Evolutionary conservation across 2,797 vertebrate genomes (phyloP).

Genomic region (Acropternis orthonyx): DNA sequence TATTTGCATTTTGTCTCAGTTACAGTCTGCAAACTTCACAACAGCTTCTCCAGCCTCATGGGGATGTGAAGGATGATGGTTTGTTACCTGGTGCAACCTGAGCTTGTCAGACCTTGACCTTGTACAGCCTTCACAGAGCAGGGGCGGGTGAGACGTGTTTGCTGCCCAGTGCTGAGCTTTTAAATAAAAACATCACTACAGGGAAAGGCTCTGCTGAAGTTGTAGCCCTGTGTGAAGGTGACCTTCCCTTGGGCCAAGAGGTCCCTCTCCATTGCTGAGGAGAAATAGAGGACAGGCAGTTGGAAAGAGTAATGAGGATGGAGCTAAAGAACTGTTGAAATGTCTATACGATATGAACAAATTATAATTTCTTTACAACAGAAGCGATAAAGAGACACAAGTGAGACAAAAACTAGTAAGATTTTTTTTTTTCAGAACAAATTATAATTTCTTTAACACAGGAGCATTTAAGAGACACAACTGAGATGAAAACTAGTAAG

Average conservation of each 20-base stretch:
- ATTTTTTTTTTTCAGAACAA: neutral
- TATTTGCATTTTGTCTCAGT: accelerated
- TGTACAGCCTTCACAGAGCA: accelerated
- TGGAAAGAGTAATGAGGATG: neutral
- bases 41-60: neutral
- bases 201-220: neutral
- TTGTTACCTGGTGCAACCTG: neutral
- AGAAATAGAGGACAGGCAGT: neutral
- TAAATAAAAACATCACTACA: neutral
- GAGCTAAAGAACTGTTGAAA: neutral
- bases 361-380: too few species aligned
- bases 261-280: neutral
- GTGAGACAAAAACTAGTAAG: neutral
- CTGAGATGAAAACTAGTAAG: neutral
- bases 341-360: neutral
- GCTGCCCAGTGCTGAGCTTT: neutral
- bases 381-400: neutral
- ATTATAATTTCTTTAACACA: too few species aligned
- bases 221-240: neutral
- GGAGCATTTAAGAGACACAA: neutral
- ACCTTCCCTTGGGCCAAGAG: neutral
- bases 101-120: neutral
- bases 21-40: neutral
- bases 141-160: neutral
- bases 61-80: accelerated